Base-by-base conservation (phyloP, 2,888 invertebrate genomes). In the Synanthedon vespiformis region DNA sequence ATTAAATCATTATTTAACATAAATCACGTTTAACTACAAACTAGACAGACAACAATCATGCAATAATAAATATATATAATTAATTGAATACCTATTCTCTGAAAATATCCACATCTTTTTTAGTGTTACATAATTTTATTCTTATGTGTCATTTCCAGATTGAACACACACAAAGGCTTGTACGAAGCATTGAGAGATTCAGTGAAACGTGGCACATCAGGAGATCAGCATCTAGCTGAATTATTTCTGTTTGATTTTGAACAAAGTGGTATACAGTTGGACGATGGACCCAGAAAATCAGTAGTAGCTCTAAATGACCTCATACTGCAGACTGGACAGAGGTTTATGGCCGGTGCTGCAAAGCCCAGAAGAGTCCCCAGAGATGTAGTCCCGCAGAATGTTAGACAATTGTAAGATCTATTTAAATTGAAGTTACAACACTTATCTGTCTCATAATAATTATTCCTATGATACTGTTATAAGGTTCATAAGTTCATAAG, bases 191-290 rank as follows among this genome's bases (percentile, higher is more conserved):
- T 99, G 53, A 90, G 90, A 53, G 72, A 89, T 54, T 94, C 95
- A 0, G 90, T 94, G 0, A 84, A 89, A 55, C 80, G 89, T 3
- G 94, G 94, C 1, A 97, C 98, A 62, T 90, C 90, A 0, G 92
- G 95, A 0, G 99, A 99, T 72, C 82, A 92, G 54, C 94, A 97
- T 70, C 94, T 99, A 0, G 93, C 95, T 0, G 90, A 93, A 63
- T 84, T 99, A 49, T 98, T 99, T 76, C 85, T 98, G 5, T 96
- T 97, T 73, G 99, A 99, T 79, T 99, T 99, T 80, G 98, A 99
- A 72, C 97, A 98, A 75, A 95, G 96, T 72, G 99, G 99, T 2
- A 99, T 99, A 56, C 98, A 99, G 75, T 86, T 99, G 55, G 90
- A 92, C 8, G 94, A 95, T 57, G 80, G 86, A 0, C 90, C 93